Base-by-base conservation (phyloP, 2,797 vertebrate genomes). In the Lithobates pipiens region DNA sequence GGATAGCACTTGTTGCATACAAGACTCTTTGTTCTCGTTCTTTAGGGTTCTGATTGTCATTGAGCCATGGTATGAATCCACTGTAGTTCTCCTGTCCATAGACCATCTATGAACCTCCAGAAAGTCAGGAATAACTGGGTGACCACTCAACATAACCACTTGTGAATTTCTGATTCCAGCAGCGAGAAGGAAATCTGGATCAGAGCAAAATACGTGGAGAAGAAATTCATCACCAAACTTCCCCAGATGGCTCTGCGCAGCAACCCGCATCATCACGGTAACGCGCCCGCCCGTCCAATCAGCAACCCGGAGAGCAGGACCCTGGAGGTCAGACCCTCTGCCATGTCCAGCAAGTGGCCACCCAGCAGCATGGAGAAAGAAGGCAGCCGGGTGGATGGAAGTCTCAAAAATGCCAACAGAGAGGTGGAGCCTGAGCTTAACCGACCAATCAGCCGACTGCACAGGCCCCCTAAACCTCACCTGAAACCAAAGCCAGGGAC, bases 221-320 rank as follows among this genome's bases (percentile, higher is more conserved):
- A 97, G 92, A 98, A 97, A 90, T 98, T 98, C 10, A 95, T 98
- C 89, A 96, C 96, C 71, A 97, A 98, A 89, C 93, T 97, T 76
- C 97, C 96, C 0, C 95, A 96, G 90, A 94, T 95, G 0, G 94
- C 93, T 3, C 91, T 91, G 0, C 91, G 87, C 57, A 88, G 89
- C 3, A 92, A 92, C 84, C 91, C 89, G 77, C 92, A 93, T 5
- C n/a, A n/a, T n/a, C 89, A 92, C 3, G 9, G 89, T 2, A 74
- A 75, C 77, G 90, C 92, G 1, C 90, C 92, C 68, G 92, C 93
- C 25, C 89, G 91, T 2, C 94, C 95, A 5, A 67, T 91, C 77
- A 16, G 88, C 85, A 73, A 16, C 6, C 88, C 82, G 10, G 91
- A 90, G 2, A 87, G 29, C 21, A 63, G 73, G 16, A 50, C 34